phyloP scores from a whole-genome alignment of 2,888 invertebrate genomes.

The Pomacea canaliculata region DNA sequence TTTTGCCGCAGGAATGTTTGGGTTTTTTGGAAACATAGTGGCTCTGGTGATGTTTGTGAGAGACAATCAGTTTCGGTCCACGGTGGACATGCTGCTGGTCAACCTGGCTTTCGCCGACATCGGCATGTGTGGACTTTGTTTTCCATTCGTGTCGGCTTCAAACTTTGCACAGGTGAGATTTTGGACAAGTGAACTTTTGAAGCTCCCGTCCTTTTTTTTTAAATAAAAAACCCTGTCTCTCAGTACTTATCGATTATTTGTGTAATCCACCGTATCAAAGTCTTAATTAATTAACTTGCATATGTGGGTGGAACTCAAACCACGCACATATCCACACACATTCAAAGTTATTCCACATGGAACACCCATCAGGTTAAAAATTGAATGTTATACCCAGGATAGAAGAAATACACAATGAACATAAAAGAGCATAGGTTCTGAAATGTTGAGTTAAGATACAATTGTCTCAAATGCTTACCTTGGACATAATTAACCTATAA shows the following conservation, averaged over 20 bases:
- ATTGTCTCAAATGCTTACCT: too few relatives aligned
- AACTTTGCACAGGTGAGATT: conserved; percentile 22
- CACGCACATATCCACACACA: too few relatives aligned
- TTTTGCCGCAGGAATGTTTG: conserved; percentile 21
- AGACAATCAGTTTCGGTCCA: conserved; percentile 19
- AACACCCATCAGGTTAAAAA: too few relatives aligned
- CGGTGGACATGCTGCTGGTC: conserved; percentile 25
- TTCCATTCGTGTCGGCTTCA: conserved; percentile 25
- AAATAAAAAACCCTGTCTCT: background rate
- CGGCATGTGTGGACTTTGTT: conserved; percentile 22
- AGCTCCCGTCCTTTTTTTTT: background rate
- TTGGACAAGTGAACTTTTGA: background rate
- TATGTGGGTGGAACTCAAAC: too few relatives aligned
- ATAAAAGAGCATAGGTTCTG: too few relatives aligned
- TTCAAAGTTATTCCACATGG: too few relatives aligned
- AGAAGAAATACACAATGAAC: too few relatives aligned
- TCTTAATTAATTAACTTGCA: too few relatives aligned
- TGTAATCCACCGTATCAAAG: too few relatives aligned
- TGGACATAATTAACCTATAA: too few relatives aligned
- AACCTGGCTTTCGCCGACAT: conserved; percentile 27
- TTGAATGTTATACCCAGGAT: too few relatives aligned
- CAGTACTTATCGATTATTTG: background rate
- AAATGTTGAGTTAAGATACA: too few relatives aligned
- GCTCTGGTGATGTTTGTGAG: conserved; percentile 24
- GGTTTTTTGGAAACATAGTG: conserved; percentile 12